Evolutionary conservation across 2,888 invertebrate genomes (phyloP).

Genomic region (Melanargia galathea): DNA sequence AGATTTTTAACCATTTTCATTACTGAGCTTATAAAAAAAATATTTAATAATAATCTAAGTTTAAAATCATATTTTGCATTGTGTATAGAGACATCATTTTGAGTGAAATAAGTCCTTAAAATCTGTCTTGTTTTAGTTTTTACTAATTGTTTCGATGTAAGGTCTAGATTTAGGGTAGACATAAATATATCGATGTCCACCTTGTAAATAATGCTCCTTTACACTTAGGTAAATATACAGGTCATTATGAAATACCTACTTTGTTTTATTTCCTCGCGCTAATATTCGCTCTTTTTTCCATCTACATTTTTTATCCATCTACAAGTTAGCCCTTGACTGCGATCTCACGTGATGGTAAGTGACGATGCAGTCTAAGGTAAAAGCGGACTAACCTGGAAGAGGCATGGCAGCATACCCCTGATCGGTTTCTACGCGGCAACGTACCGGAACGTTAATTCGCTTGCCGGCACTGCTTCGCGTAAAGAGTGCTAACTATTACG

Average conservation of each 20-base stretch:
- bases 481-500: too few species aligned
- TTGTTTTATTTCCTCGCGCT: slow-evolving; percentile 55
- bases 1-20: too few species aligned
- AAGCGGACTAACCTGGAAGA: too few species aligned
- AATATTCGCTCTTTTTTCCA: too few species aligned
- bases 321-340: too few species aligned
- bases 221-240: slow-evolving; percentile 81
- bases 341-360: too few species aligned
- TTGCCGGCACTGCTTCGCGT: too few species aligned
- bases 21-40: neutral
- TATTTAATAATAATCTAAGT: neutral
- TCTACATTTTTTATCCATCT: too few species aligned
- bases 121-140: slow-evolving; percentile 33
- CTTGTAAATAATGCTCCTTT: slow-evolving; percentile 82
- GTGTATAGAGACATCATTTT: neutral
- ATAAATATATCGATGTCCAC: slow-evolving; percentile 73
- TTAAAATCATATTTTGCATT: neutral
- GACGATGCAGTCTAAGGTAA: too few species aligned
- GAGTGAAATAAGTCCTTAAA: slow-evolving; percentile 34
- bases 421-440: too few species aligned
- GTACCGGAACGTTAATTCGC: too few species aligned
- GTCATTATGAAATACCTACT: slow-evolving; percentile 64
- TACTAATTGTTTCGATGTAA: slow-evolving; percentile 37
- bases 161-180: slow-evolving; percentile 61
- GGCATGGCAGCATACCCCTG: too few species aligned